These are phyloP conservation scores for Dicrurus megarhynchus DNA, from an alignment of 2,113 vertebrate genomes.

Conservation along the genomic window DNA sequence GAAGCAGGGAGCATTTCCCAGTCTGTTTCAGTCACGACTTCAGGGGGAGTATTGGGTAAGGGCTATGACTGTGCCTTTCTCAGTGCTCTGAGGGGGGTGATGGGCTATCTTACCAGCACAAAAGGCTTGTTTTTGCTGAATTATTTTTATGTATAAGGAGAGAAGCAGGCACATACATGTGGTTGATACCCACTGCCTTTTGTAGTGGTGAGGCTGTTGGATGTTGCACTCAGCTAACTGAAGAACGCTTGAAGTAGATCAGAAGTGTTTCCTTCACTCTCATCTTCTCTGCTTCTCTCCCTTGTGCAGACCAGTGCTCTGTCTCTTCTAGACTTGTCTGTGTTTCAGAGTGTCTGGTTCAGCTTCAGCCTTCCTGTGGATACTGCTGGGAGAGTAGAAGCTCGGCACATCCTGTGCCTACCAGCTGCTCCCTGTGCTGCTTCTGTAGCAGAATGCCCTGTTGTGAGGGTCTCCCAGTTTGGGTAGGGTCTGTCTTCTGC, in stretches of 20 bases:
- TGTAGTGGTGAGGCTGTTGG: background rate
- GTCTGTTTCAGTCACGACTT: background rate
- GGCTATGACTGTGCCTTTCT: background rate
- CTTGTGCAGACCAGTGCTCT: background rate
- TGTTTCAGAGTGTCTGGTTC: background rate
- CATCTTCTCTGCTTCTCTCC: background rate
- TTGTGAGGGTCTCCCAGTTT: background rate
- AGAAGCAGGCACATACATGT: background rate
- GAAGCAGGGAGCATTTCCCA: background rate
- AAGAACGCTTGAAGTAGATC: background rate
- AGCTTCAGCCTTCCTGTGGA: background rate
- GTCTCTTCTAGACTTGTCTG: background rate
- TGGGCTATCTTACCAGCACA: background rate
- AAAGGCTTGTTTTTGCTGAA: background rate
- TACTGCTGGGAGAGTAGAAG: background rate
- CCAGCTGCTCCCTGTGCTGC: background rate
- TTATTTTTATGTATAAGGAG: background rate
- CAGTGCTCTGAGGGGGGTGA: background rate
- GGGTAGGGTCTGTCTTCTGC: background rate
- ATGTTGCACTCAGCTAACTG: background rate
- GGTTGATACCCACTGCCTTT: background rate
- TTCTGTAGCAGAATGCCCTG: background rate
- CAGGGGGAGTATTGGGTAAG: background rate
- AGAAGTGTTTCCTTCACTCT: background rate
- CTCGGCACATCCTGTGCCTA: accelerated